Conservation (phyloP, 2,888 invertebrate genomes). For the Epirrhoe alternata region DNA sequence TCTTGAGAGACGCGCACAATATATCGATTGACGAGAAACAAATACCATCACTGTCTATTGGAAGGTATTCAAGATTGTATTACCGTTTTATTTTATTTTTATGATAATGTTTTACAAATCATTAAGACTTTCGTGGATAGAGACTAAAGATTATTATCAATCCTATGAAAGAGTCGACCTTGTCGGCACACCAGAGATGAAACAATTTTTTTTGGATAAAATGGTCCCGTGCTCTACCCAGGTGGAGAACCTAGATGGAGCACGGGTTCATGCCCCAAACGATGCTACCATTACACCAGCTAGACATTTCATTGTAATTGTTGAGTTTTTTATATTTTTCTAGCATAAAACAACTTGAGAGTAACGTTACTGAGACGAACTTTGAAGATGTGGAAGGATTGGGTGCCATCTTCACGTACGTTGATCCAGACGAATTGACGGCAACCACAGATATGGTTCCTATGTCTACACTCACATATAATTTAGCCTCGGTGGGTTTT, state of each 20-base stretch:
- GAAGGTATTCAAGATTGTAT: not conserved
- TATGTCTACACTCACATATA: not conserved
- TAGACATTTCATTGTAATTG: no score
- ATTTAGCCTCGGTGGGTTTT: not conserved
- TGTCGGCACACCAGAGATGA: no score
- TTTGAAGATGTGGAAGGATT: not conserved
- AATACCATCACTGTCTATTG: not conserved
- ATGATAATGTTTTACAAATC: no score
- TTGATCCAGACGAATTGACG: not conserved
- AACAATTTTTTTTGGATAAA: no score
- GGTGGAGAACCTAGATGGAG: no score
- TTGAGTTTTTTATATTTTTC: not conserved
- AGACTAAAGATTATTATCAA: no score
- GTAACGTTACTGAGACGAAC: not conserved
- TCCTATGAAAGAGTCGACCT: no score
- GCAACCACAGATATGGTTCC: not conserved
- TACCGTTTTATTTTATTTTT: no score
- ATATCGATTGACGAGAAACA: not conserved
- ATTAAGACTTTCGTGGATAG: no score
- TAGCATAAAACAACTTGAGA: not conserved
- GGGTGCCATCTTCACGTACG: not conserved
- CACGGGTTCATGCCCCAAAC: no score
- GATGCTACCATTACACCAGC: no score
- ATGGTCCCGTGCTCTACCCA: no score
- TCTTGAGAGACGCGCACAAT: not conserved